Evolutionary conservation across 2,113 vertebrate genomes (phyloP).

Genomic region (Marcusenius ussheri): DNA sequence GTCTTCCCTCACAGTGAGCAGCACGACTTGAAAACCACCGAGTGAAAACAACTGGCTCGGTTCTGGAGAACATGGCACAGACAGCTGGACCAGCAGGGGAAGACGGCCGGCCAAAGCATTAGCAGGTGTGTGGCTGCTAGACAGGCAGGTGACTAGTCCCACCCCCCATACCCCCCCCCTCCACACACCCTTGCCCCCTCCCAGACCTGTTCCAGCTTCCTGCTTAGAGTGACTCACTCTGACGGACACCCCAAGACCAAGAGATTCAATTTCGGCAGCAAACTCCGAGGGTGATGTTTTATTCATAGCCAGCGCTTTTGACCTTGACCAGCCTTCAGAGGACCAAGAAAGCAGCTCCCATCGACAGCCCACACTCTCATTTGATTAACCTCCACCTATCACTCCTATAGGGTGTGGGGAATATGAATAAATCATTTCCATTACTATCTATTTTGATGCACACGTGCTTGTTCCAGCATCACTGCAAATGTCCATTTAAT

Average conservation of each 20-base stretch:
- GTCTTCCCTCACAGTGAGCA: not conserved
- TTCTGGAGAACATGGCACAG: not conserved
- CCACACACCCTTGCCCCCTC: not conserved
- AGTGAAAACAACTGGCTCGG: no score
- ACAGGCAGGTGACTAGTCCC: not conserved
- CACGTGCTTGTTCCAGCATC: not conserved
- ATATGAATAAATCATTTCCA: conserved; percentile 16
- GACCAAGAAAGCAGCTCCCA: not conserved
- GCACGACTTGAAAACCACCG: not conserved
- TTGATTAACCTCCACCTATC: conserved; percentile 16
- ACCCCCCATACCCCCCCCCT: not conserved
- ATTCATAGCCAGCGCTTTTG: conserved; percentile 35
- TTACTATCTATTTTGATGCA: not conserved
- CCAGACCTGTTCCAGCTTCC: not conserved
- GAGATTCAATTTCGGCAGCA: conserved; percentile 36
- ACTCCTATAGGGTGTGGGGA: not conserved
- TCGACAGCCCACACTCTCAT: not conserved
- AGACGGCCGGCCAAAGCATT: not conserved
- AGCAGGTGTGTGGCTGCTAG: not conserved
- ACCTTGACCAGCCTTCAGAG: conserved; percentile 34
- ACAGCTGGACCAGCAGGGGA: not conserved
- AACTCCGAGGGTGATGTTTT: conserved; percentile 40
- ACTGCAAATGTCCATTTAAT: not conserved
- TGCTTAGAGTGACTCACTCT: conserved; percentile 20
- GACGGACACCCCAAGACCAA: conserved; percentile 26